These are phyloP conservation scores for Caenorhabditis uteleia DNA, from an alignment of 2,888 invertebrate genomes.

Conservation along the genomic window DNA sequence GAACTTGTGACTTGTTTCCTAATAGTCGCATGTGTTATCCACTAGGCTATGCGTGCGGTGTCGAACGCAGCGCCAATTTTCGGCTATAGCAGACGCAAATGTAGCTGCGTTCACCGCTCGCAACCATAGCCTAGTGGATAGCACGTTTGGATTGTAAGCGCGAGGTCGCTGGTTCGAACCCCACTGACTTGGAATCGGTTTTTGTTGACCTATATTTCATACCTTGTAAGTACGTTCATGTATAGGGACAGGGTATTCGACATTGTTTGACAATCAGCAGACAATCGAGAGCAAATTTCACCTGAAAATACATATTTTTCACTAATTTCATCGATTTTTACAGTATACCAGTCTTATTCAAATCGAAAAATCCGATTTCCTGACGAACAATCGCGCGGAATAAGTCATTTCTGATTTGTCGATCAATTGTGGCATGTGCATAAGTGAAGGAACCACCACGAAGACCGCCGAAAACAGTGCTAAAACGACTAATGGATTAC, in stretches of 20 bases:
- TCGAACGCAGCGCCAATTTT: not conserved
- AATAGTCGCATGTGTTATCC: no score
- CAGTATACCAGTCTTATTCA: conserved; percentile 72
- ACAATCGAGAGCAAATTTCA: conserved; percentile 71
- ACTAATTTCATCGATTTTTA: not conserved
- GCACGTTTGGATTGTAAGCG: no score
- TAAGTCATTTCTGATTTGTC: conserved; percentile 65
- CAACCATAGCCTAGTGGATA: no score
- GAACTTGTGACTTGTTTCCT: no score
- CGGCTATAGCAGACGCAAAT: no score
- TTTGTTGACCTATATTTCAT: no score
- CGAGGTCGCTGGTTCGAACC: no score
- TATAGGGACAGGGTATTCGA: conserved; percentile 71
- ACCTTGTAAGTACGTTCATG: conserved; percentile 70
- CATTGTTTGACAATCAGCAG: conserved; percentile 72
- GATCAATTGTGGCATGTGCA: conserved; percentile 67
- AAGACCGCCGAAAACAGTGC: conserved; percentile 70
- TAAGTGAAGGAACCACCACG: conserved; percentile 70
- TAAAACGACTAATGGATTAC: conserved; percentile 32
- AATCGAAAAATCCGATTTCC: conserved; percentile 71
- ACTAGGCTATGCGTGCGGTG: not conserved
- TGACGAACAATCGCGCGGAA: conserved; percentile 70
- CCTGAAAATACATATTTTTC: conserved; percentile 58
- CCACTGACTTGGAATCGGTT: no score
- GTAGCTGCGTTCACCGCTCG: no score